Percentiles rank a stretch among this genome's conserved stretches.
Conservation (phyloP, 53 echinoderm and acorn worm genomes). For the Hippasteria phrygiana region DNA sequence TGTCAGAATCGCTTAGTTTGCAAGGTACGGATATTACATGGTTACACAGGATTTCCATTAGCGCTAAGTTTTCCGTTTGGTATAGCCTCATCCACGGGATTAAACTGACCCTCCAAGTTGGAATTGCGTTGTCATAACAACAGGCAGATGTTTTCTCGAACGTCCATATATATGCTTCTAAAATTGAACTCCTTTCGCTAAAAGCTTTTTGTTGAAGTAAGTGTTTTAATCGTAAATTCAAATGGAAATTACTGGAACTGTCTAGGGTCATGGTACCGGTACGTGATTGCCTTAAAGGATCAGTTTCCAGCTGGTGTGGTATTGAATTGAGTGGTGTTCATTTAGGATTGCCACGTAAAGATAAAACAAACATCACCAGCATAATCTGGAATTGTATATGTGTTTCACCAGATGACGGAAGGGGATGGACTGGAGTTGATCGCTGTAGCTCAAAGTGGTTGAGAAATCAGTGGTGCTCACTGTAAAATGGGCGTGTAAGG, state of each 20-base stretch:
- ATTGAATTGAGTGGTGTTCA: too few species aligned
- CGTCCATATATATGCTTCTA: not conserved
- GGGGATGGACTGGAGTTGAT: too few species aligned
- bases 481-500: too few species aligned
- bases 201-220: not conserved
- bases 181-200: not conserved
- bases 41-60: constrained; percentile 16
- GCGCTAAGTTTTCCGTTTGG: not conserved
- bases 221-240: not conserved
- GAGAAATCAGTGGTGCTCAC: too few species aligned
- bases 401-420: too few species aligned
- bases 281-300: too few species aligned
- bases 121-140: constrained; percentile 39
- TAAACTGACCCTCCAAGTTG: constrained; percentile 13
- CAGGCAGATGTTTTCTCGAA: not conserved
- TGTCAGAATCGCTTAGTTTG: not conserved
- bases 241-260: not conserved
- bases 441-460: too few species aligned
- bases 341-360: too few species aligned
- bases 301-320: too few species aligned
- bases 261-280: too few species aligned
- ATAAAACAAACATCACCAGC: too few species aligned
- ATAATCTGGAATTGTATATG: too few species aligned
- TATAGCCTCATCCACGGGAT: not conserved
- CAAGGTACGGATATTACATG: constrained; percentile 1